Evolutionary conservation across 2,888 invertebrate genomes (phyloP).

Genomic region (Dione juno): DNA sequence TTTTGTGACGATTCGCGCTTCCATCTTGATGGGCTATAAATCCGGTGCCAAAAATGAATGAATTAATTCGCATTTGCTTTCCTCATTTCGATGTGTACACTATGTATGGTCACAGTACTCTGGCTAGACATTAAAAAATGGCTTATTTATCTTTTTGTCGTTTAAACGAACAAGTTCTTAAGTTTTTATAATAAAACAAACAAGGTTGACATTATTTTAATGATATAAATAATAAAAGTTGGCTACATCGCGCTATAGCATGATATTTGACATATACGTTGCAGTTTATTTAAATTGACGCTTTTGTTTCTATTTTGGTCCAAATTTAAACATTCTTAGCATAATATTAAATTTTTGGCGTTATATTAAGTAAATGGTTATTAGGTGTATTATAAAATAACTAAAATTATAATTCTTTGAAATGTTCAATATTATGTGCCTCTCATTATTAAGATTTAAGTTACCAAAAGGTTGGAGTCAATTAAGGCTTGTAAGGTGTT

Average conservation of each 20-base stretch:
- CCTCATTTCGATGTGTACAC: constrained; percentile 44
- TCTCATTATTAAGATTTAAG: constrained; percentile 44
- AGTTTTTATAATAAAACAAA: not conserved
- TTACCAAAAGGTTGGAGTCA: constrained; percentile 59
- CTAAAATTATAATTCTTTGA: not conserved
- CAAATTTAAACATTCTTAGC: not conserved
- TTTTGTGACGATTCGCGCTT: constrained; percentile 71
- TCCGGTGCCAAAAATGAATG: constrained; percentile 80
- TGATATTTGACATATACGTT: not conserved
- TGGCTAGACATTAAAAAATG: constrained; percentile 26
- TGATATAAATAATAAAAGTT: not conserved
- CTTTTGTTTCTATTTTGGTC: not conserved
- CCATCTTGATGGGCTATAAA: constrained; percentile 71
- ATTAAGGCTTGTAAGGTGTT: constrained; percentile 60
- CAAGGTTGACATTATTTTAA: not conserved
- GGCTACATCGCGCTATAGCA: not conserved
- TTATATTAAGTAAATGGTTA: not conserved
- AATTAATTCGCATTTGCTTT: constrained; percentile 72
- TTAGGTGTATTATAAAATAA: not conserved
- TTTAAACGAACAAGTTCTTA: not conserved
- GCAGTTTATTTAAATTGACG: not conserved
- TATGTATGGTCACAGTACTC: constrained; percentile 35
- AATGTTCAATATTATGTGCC: constrained; percentile 1
- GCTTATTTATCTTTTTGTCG: constrained; percentile 39
- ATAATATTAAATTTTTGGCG: not conserved